A percentile compares a stretch with the other conserved stretches of the same genome.
Conservation (phyloP, 2,113 vertebrate species). For the Eulemur rufifrons region DNA sequence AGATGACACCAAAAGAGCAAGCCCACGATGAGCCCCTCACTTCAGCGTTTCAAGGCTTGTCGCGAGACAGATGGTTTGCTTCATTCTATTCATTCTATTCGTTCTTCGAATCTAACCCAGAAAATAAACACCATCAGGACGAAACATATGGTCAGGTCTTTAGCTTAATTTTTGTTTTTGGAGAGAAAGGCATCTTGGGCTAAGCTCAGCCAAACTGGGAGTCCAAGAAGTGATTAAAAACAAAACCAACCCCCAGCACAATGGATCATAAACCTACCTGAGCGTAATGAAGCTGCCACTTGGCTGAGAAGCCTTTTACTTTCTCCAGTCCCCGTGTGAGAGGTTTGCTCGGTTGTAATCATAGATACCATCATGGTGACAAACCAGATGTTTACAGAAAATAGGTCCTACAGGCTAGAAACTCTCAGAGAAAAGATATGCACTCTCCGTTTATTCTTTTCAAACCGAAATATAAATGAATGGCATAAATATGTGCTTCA, state of each 20-base stretch:
- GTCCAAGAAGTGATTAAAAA: constrained; percentile 46
- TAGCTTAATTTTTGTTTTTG: constrained; percentile 63
- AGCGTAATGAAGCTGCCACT: background rate
- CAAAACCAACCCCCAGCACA: background rate
- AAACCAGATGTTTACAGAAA: constrained; percentile 30
- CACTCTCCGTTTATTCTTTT: background rate
- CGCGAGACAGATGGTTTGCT: background rate
- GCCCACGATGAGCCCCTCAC: fast-evolving
- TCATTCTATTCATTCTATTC: constrained; percentile 10
- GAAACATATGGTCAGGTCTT: constrained; percentile 58
- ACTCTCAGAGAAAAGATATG: constrained; percentile 2
- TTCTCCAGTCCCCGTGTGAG: background rate
- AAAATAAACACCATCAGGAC: constrained; percentile 54
- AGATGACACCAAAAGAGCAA: background rate
- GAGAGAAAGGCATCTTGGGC: constrained; percentile 39
- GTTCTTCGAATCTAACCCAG: constrained; percentile 41
- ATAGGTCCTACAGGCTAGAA: background rate
- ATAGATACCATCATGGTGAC: background rate
- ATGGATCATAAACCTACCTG: background rate
- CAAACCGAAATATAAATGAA: background rate
- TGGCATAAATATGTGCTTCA: background rate
- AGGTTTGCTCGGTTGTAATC: background rate
- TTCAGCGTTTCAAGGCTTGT: background rate
- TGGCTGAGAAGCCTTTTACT: background rate
- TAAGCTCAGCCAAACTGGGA: constrained; percentile 16